Base-by-base conservation (phyloP, 2,113 vertebrate genomes). In the Zeus faber region DNA sequence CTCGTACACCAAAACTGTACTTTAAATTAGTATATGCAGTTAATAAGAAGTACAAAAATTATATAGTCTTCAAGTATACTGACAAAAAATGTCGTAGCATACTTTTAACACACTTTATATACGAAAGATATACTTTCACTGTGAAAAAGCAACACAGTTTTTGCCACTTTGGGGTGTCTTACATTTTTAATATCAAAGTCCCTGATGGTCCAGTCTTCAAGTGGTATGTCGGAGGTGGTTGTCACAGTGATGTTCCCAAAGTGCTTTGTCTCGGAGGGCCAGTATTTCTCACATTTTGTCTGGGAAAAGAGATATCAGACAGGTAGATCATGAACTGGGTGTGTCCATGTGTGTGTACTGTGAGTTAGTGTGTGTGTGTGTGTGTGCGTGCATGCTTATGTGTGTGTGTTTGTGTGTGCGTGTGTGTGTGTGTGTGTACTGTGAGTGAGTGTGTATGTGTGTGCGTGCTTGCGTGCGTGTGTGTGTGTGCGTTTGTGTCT, bases 221-320 rank as follows among this genome's bases (percentile, higher is more conserved):
- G 89, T 54, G 84, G 29, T 49, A 91, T 72, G 76, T 96, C 93
- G 0, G 91, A 91, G 0, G 87, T 87, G 65, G 85, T 78, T 17
- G 85, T 91, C 57, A 98, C 92, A n/a, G 77, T 83, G 57, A 95
- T 79, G 56, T 93, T 89, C 33, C 86, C 88, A 11, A 85, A 95
- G 64, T 72, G 82, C 70, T 87, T 91, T 8, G 80, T 55, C n/a
- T 89, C 70, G 37, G 85, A 72, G 27, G 90, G 87, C 97, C 97
- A 99, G 80, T 99, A 99, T 49, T 95, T 90, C 65, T 98, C 97
- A 87, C 96, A 98, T 88, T 99, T 98, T 13, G 95, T 91, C 97
- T 99, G 27, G 5, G 48, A 58, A 13, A 62, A 49, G 10, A 23
- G 1, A 11, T 13, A 35, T 17, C 1, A 22, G 18, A 14, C 1